Evolutionary conservation across 2,113 vertebrate genomes (phyloP), one percentile per base, ranked within the genome.

Genomic region (Brachirus orientalis): DNA sequence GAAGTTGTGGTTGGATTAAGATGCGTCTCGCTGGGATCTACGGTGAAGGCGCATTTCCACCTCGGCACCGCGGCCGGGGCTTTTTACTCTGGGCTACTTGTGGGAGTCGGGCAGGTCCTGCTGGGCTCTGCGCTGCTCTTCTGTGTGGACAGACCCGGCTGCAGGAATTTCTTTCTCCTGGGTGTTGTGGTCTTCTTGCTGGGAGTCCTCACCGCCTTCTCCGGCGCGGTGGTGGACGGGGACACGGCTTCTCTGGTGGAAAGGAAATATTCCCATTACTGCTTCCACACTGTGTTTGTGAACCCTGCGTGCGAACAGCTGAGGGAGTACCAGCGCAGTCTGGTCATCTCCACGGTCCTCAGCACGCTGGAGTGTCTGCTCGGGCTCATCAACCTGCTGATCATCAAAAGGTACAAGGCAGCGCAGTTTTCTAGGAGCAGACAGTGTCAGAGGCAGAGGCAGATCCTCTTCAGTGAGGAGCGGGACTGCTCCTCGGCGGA

Each of bases 221-320:
- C 95, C 71, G 96, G 96, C 52, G 96, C 96, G 16, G 95, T 97
- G 84, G 96, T 97, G 91, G 96, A 97, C 92, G 96, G 96, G 70
- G 96, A 97, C 93, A 94, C 95, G 20, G 96, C 96, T 74, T 94
- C 96, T 45, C 91, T 97, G 61, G 95, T 95, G 92, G 95, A 96
- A 66, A 94, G 95, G 91, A 98, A 98, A 77, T 96, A 95, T 84
- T 94, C 95, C 54, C 95, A 96, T 86, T 95, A 95, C 86, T 98
- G 96, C 88, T 84, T 94, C 84, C 92, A 94, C 55, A 73, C 89
- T 3, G 40, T 81, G 80, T 58, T 79, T 36, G 71, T 77, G 75
- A 91, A 79, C 77, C 90, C 92, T 17, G 90, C 93, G 69, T 97
- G 96, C 90, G 94, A 94, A 71, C 95, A 92, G 88, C 90, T 97